Conservation (phyloP, 2,888 invertebrate genomes). For the Linhomoeus sp. region DNA sequence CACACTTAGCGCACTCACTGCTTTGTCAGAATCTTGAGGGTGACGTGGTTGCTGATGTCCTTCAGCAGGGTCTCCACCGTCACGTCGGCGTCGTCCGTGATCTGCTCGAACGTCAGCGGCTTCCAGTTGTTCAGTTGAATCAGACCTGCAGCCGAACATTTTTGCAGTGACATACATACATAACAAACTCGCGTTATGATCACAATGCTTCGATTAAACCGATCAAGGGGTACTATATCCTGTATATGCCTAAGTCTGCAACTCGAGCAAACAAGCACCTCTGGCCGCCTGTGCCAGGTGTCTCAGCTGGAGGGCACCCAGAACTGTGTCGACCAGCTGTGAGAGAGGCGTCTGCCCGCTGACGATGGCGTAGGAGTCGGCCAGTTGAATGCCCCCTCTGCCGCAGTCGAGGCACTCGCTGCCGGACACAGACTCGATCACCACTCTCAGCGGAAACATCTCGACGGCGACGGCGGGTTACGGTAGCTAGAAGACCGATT, state of each 20-base stretch:
- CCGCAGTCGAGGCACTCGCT: constrained; percentile 22
- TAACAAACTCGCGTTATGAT: no score
- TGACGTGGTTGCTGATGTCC: constrained; percentile 22
- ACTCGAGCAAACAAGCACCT: constrained; percentile 26
- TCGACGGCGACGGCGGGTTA: no score
- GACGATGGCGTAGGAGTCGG: constrained; percentile 83
- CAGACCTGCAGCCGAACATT: constrained; percentile 54
- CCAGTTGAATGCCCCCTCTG: constrained; percentile 23
- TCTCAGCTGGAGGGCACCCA: constrained; percentile 66
- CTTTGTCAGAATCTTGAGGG: constrained; percentile 25
- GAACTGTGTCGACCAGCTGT: constrained; percentile 71
- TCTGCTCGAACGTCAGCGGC: constrained; percentile 72
- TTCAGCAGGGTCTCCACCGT: constrained; percentile 46
- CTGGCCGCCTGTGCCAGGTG: constrained; percentile 32
- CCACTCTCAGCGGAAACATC: constrained; percentile 62
- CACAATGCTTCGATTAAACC: no score
- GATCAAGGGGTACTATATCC: no score
- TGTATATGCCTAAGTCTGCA: no score
- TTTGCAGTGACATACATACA: no score
- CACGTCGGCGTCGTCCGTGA: constrained; percentile 69
- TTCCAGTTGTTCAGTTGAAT: constrained; percentile 95
- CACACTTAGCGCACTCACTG: constrained; percentile 22
- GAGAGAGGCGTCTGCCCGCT: constrained; percentile 69
- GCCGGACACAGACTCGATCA: constrained; percentile 47
- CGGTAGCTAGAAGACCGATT: no score